These are phyloP conservation scores for Heliconius hermathena DNA, from an alignment of 1,140 invertebrate species.

Conservation along the genomic window DNA sequence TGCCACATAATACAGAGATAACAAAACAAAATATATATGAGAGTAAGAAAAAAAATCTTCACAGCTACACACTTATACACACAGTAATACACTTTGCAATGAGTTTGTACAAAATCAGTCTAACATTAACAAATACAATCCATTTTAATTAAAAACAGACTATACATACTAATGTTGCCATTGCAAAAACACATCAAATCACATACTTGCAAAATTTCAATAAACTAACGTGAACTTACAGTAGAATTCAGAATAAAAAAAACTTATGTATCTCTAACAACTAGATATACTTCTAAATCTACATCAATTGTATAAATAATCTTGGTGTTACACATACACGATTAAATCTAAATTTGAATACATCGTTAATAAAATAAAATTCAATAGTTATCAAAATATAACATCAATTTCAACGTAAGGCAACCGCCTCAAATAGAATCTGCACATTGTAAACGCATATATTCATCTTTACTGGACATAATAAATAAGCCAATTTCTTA, in stretches of 20 bases:
- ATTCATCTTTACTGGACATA: slow-evolving; percentile 39
- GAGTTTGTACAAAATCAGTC: slow-evolving; percentile 52
- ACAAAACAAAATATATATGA: slow-evolving; percentile 34
- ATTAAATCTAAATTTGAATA: slow-evolving; percentile 33
- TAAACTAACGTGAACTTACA: slow-evolving; percentile 28
- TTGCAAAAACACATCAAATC: slow-evolving; percentile 34
- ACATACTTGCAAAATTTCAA: slow-evolving; percentile 4
- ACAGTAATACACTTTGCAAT: slow-evolving; percentile 14
- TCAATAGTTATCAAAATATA: slow-evolving; percentile 62
- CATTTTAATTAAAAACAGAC: slow-evolving; percentile 49
- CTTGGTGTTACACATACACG: slow-evolving; percentile 24
- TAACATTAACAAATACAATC: slow-evolving; percentile 55
- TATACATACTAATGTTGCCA: slow-evolving; percentile 58
- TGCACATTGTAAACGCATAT: slow-evolving; percentile 42
- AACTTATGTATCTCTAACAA: slow-evolving; percentile 12
- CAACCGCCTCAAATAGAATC: slow-evolving; percentile 45
- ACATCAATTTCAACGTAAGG: slow-evolving; percentile 40
- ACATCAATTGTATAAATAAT: slow-evolving; percentile 38
- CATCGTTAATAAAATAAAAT: slow-evolving; percentile 45
- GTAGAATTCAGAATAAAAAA: slow-evolving; percentile 24
- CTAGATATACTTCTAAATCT: slow-evolving; percentile 24
- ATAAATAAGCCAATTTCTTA: slow-evolving; percentile 50
- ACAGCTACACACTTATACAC: no score
- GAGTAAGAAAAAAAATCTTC: slow-evolving; percentile 23
- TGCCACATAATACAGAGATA: slow-evolving; percentile 35